These are phyloP conservation scores for Alectura lathami DNA, from an alignment of 2,113 vertebrate species.

Conservation along the genomic window DNA sequence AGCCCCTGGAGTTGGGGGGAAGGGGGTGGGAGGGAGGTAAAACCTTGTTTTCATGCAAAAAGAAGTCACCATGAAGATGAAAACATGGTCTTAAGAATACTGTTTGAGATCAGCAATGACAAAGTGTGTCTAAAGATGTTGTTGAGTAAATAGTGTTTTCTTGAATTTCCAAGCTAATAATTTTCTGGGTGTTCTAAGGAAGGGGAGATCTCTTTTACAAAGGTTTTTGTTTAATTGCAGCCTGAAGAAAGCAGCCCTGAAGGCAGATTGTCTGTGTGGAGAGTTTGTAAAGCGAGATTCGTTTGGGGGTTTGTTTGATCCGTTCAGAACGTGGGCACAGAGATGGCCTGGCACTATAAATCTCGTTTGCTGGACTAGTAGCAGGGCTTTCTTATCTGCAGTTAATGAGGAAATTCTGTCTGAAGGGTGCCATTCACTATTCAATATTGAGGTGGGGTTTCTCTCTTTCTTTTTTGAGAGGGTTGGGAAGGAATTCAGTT, in stretches of 20 bases:
- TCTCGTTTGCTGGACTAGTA: neutral
- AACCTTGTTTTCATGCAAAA: neutral
- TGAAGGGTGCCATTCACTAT: neutral
- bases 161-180: neutral
- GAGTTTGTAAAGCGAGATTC: neutral
- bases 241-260: conserved; percentile 27
- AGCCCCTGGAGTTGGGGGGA: neutral
- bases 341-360: conserved; percentile 28
- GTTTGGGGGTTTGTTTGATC: conserved; percentile 1
- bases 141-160: neutral
- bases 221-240: conserved; percentile 15
- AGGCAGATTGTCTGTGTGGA: neutral
- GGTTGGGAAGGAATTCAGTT: neutral
- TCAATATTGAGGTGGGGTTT: neutral
- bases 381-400: neutral
- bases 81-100: neutral
- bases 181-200: neutral
- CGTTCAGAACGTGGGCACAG: neutral
- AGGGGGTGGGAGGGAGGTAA: neutral
- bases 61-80: neutral
- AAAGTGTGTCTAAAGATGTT: neutral
- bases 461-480: neutral
- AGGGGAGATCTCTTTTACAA: neutral
- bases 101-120: neutral
- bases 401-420: neutral